Evolutionary conservation across 2,888 invertebrate genomes (phyloP).

Genomic region (Ramazzottius varieornatus): DNA sequence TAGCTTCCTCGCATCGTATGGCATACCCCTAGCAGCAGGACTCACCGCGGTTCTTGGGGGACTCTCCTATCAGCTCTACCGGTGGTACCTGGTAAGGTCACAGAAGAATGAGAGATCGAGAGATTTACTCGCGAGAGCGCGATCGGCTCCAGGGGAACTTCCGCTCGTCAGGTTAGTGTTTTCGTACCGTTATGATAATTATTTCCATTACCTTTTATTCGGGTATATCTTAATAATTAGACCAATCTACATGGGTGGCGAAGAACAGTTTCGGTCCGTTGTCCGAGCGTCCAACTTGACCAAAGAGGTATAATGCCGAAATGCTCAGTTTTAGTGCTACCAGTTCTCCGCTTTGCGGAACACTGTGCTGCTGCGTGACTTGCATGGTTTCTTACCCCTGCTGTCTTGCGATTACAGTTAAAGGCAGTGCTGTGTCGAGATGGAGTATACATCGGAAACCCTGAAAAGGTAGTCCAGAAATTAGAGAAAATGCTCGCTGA

Average conservation of each 20-base stretch:
- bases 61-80: neutral
- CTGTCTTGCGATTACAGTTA: neutral
- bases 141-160: neutral
- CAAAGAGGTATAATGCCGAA: neutral
- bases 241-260: neutral
- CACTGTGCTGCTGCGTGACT: neutral
- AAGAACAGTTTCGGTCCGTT: neutral
- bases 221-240: too few relatives aligned
- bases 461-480: neutral
- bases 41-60: neutral
- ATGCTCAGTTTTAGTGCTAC: too few relatives aligned
- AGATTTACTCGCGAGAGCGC: neutral
- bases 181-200: too few relatives aligned
- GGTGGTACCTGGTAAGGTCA: neutral
- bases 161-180: neutral
- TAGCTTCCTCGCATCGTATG: neutral
- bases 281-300: constrained; percentile 6
- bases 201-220: too few relatives aligned
- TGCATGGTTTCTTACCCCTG: neutral
- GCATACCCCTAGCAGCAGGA: neutral
- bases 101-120: neutral
- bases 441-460: neutral
- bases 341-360: neutral
- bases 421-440: neutral
- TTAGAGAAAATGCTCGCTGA: neutral